Conservation (phyloP, 2,797 vertebrate genomes). For the Oryzias sinensis region DNA sequence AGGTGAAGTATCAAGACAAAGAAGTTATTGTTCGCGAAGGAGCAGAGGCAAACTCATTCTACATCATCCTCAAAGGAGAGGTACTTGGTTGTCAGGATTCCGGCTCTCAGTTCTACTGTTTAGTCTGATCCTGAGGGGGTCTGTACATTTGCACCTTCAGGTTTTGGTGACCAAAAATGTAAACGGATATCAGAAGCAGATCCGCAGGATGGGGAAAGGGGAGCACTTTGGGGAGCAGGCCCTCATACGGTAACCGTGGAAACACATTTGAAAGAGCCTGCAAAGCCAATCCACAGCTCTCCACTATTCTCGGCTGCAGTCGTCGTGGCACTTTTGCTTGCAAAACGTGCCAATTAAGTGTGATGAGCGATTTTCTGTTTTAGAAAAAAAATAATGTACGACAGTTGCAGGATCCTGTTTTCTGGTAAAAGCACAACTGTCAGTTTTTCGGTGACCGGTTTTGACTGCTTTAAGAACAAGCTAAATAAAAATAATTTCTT, state of each 20-base stretch:
- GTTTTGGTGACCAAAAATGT: constrained; percentile 78
- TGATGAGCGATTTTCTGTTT: neutral
- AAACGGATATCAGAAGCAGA: constrained; percentile 73
- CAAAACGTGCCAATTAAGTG: constrained; percentile 5
- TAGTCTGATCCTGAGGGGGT: too few species aligned
- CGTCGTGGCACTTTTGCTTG: constrained; percentile 7
- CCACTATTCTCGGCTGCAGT: constrained; percentile 2
- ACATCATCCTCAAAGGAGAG: constrained; percentile 85
- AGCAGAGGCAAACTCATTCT: constrained; percentile 80
- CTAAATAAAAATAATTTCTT: too few species aligned
- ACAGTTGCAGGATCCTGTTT: neutral
- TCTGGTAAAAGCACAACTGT: too few species aligned
- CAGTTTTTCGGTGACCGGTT: too few species aligned
- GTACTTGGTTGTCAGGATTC: constrained; percentile 39
- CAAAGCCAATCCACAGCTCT: constrained; percentile 13
- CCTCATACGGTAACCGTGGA: constrained; percentile 80
- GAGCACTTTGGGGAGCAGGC: constrained; percentile 85
- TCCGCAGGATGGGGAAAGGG: constrained; percentile 79
- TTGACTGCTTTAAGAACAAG: too few species aligned
- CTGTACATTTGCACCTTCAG: constrained; percentile 44
- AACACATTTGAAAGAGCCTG: constrained; percentile 22
- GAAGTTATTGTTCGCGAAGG: constrained; percentile 82
- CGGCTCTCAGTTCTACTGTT: too few species aligned
- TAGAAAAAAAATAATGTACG: neutral
- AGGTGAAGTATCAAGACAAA: constrained; percentile 81